These are phyloP conservation scores for Engystomops pustulosus DNA, from an alignment of 2,113 vertebrate genomes.

Conservation along the genomic window DNA sequence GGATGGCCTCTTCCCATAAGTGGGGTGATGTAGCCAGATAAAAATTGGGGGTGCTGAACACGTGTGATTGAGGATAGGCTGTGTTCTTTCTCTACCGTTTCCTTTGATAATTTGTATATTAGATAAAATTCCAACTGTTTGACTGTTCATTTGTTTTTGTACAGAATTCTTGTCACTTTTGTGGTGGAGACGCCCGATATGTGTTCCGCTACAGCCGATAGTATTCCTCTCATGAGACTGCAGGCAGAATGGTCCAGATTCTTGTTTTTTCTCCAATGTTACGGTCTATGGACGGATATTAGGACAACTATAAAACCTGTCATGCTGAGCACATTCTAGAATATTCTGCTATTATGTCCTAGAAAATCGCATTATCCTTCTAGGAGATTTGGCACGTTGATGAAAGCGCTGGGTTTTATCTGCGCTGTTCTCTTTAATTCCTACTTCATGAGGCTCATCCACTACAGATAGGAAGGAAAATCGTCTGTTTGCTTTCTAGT, in stretches of 20 bases:
- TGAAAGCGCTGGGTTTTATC: background rate
- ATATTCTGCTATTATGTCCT: background rate
- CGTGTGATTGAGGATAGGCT: too few species aligned
- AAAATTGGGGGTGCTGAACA: too few species aligned
- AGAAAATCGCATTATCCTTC: background rate
- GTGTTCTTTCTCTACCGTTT: too few species aligned
- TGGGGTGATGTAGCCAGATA: too few species aligned
- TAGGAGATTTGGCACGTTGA: background rate
- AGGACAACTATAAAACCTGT: background rate
- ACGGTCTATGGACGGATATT: background rate
- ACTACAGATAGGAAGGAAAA: background rate
- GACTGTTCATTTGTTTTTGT: too few species aligned
- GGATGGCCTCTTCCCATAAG: too few species aligned
- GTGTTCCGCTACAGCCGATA: background rate
- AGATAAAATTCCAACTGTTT: too few species aligned
- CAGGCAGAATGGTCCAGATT: too few species aligned
- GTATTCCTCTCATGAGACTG: background rate
- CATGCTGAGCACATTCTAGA: background rate
- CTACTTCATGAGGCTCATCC: background rate
- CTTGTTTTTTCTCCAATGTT: background rate
- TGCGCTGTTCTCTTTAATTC: background rate
- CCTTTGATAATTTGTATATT: too few species aligned
- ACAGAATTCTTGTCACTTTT: too few species aligned
- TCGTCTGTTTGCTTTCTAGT: background rate
- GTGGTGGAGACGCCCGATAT: too few species aligned